These are phyloP conservation scores for Rhynchopsitta pachyrhyncha DNA, from an alignment of 2,113 vertebrate genomes.

Conservation along the genomic window DNA sequence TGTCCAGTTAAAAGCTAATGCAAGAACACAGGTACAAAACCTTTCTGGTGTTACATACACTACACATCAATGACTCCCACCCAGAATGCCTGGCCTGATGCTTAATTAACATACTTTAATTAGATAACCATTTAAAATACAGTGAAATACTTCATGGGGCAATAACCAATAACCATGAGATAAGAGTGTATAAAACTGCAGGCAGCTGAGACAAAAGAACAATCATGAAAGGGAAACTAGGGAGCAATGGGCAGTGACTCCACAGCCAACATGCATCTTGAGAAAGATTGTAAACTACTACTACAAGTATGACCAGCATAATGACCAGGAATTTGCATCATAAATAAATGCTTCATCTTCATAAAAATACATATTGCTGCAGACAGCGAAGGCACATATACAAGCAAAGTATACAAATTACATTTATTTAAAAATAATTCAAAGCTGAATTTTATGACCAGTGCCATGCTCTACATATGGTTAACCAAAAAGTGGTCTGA, in stretches of 20 bases:
- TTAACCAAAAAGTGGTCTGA: neutral
- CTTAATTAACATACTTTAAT: slow-evolving; percentile 19
- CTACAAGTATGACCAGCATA: neutral
- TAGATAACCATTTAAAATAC: neutral
- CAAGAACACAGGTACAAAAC: neutral
- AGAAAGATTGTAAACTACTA: neutral
- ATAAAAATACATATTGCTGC: neutral
- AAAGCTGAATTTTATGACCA: neutral
- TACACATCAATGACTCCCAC: neutral
- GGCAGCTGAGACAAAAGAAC: neutral
- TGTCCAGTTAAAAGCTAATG: neutral
- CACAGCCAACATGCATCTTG: neutral
- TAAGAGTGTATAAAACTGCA: neutral
- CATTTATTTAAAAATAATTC: neutral
- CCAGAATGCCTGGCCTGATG: neutral
- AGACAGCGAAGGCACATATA: neutral
- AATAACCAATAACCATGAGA: neutral
- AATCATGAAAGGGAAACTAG: neutral
- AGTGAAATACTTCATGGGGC: neutral
- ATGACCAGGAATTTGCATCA: neutral
- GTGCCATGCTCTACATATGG: neutral
- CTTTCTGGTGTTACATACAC: neutral
- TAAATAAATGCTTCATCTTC: neutral
- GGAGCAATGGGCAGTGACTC: neutral
- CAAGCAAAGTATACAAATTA: neutral